A percentile compares a stretch with the other conserved stretches of the same genome.
These are phyloP conservation scores for Centropyge bicolor DNA, from an alignment of 2,797 vertebrate species.

Conservation along the genomic window DNA sequence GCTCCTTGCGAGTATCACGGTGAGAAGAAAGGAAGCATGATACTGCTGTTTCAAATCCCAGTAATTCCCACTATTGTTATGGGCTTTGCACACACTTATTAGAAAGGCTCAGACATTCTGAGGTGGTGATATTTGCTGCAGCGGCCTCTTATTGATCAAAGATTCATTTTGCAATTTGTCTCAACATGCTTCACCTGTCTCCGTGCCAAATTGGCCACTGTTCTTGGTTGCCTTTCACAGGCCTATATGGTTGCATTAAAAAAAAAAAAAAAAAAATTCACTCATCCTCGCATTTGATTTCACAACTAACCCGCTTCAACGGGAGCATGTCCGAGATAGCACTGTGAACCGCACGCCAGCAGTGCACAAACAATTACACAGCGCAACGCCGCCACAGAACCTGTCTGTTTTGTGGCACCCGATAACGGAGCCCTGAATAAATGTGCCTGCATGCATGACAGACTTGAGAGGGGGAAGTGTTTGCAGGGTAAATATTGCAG, in stretches of 20 bases:
- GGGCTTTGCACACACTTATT: slow-evolving; percentile 9
- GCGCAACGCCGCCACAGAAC: slow-evolving; percentile 41
- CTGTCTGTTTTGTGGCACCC: slow-evolving; percentile 58
- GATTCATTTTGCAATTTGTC: slow-evolving; percentile 31
- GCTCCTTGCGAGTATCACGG: slow-evolving; percentile 18
- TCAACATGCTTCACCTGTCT: slow-evolving; percentile 31
- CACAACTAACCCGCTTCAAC: slow-evolving; percentile 46
- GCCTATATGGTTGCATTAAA: slow-evolving; percentile 14
- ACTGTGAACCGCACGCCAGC: slow-evolving; percentile 43
- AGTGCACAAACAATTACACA: slow-evolving; percentile 63
- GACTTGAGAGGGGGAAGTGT: slow-evolving; percentile 53
- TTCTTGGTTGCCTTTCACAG: slow-evolving; percentile 27
- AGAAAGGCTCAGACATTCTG: slow-evolving; percentile 6
- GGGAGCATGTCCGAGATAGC: slow-evolving; percentile 54
- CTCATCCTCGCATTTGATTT: slow-evolving; percentile 33
- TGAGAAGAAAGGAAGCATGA: slow-evolving; percentile 1
- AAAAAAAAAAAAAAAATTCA: slow-evolving; percentile 10
- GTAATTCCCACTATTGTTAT: neutral
- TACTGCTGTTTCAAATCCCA: neutral
- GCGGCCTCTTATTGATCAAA: slow-evolving; percentile 30
- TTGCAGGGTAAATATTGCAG: slow-evolving; percentile 62
- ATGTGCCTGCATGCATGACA: slow-evolving; percentile 66
- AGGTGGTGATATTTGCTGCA: slow-evolving; percentile 14
- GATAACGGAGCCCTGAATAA: slow-evolving; percentile 69
- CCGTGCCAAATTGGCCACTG: slow-evolving; percentile 23